Base-by-base conservation (phyloP, 2,888 invertebrate genomes). In the Clistopyga incitator region DNA sequence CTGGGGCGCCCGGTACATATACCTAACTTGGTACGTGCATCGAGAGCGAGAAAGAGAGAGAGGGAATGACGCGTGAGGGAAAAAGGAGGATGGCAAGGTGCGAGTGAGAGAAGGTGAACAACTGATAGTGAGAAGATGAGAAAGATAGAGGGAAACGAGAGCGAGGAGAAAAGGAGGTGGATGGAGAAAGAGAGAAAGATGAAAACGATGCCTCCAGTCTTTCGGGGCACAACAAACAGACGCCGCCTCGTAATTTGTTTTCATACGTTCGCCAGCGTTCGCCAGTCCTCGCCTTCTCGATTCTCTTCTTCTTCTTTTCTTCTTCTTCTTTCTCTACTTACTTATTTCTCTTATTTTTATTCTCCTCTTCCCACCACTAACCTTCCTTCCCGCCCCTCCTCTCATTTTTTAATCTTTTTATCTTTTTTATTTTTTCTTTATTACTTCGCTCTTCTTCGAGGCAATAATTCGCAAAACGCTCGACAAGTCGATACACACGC, bases 241-340 rank as follows among this genome's bases (percentile, higher is more conserved):
- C 90, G 91, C 91, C 92, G 92, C 91, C 92, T 91, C 92, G 91
- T 92, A 92, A 92, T 92, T 92, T 92, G 92, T 92, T 92, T 92
- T 92, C 91, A 90, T 91, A 90, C 91, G 90, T 91, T 91, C 91
- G 89, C 90, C 65, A 72, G 88, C 88, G 89, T 89, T 89, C 89
- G 89, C 89, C 86, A 84, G 85, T 84, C 84, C 79, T 82, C 82
- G 81, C 81, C 83, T 77, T 78, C 78, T 78, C 81, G 56, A 75
- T 65, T 72, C 61, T 81, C 75, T 78, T 78, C 68, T 83, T 79
- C 77, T 78, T 72, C 78, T 76, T 81, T 78, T 72, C 61, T 82
- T 61, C 68, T 75, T 78, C 72, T 75, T 68, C 80, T 72, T 79
- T 50, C 6, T n/a, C 34, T 38, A 38, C 8, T 75, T 61, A 68